phyloP scores from a whole-genome alignment of 2,797 vertebrate genomes.

The Alosa sapidissima region DNA sequence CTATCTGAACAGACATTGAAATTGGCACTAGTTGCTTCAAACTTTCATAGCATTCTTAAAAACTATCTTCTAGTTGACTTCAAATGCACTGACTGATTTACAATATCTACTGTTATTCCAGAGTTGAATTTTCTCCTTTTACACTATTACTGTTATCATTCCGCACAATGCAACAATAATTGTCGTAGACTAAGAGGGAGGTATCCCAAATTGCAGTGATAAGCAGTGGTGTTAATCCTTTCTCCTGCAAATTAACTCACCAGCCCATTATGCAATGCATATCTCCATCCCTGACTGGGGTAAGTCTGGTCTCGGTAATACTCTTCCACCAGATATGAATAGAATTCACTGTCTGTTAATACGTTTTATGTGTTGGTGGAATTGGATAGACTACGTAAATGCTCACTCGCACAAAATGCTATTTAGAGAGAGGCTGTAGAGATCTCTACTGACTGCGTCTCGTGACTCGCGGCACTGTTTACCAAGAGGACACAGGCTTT shows the following conservation, averaged over 20 bases:
- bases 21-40: neutral
- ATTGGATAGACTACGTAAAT: neutral
- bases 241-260: neutral
- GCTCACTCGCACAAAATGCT: neutral
- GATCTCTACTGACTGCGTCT: neutral
- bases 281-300: neutral
- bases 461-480: constrained; percentile 1
- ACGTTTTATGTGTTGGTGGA: neutral
- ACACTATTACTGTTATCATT: neutral
- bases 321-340: neutral
- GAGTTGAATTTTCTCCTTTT: neutral
- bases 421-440: neutral
- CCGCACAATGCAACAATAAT: neutral
- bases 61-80: neutral
- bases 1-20: neutral
- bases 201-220: neutral
- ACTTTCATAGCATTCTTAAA: neutral
- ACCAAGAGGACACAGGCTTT: neutral
- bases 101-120: neutral
- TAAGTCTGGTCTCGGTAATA: neutral
- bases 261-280: neutral
- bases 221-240: neutral
- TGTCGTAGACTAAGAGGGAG: neutral
- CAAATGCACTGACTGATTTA: neutral
- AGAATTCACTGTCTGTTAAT: neutral